phyloP scores from a whole-genome alignment of 2,113 vertebrate species.

The Porphyrio hochstetteri region DNA sequence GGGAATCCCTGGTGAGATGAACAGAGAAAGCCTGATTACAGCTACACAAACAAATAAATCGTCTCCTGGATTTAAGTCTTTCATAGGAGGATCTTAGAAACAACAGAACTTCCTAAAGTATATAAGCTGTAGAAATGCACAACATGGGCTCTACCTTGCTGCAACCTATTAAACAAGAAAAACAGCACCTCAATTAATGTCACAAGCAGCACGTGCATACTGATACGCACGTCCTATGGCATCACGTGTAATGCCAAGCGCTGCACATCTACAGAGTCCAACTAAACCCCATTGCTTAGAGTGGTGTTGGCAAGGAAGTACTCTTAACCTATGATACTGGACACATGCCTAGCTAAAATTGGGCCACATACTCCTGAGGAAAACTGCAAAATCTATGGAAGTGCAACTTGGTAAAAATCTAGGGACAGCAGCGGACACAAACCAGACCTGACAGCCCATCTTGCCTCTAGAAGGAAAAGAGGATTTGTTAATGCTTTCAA shows the following conservation, averaged over 20 bases:
- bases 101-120: not conserved
- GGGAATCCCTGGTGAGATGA: not conserved
- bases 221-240: not conserved
- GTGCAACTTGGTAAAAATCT: not conserved
- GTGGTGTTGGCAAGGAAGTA: not conserved
- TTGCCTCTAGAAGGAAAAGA: not conserved
- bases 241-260: not conserved
- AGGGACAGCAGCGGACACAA: not conserved
- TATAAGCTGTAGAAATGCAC: not conserved
- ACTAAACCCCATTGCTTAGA: not conserved
- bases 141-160: not conserved
- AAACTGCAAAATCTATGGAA: not conserved
- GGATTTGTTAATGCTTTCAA: not conserved
- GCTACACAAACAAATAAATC: not conserved
- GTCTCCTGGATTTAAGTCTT: not conserved
- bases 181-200: not conserved
- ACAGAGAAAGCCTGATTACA: not conserved
- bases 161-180: not conserved
- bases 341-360: not conserved
- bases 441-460: not conserved
- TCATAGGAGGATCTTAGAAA: not conserved
- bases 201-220: not conserved
- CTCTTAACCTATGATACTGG: not conserved
- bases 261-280: not conserved
- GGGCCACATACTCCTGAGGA: not conserved